Evolutionary conservation across 2,113 vertebrate genomes (phyloP), one percentile per base, ranked within the genome.

Genomic region (Telmatochromis bifrenatus): DNA sequence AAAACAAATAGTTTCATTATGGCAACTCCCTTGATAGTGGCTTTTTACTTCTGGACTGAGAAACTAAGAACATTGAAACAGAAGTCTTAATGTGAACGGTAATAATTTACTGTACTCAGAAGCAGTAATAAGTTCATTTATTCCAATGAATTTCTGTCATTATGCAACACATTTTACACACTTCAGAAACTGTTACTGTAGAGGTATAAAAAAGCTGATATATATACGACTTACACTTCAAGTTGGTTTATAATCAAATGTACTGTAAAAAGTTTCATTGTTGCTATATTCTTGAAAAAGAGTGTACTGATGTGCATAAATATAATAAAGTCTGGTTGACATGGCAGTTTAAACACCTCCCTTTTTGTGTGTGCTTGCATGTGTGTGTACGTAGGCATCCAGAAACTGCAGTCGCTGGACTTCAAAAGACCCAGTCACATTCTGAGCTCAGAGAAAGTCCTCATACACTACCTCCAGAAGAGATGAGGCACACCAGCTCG

Each of bases 381-480:
- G 55, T 65, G 49, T 84, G 87, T 42, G 70, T 9, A 4, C 21
- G 4, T 39, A 96, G 95, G 92, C 37, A 86, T 93, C 35, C 93
- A 94, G 80, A 92, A 90, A 75, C 53, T 93, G 85, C 95, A 92
- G 85, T 65, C 79, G 1, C 11, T 58, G 81, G 86, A 89, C 9
- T 53, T 91, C n/a, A 88, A 85, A 84, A 88, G 92, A 86, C 83
- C 83, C 12, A 54, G 83, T 60, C 88, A 68, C 37, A 82, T 93
- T 10, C n/a, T 92, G 80, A 92, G 87, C 51, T 86, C 92, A 39
- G 94, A 95, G 81, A 95, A 94, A 65, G 54, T 94, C 33, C 83
- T 95, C 3, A 60, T 95, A 75, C 93, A 81, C 19, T 94, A 83
- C 84, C 79, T 94, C 23, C 83, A 93, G 80, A 60, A 90, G 73